Evolutionary conservation across 2,888 invertebrate species (phyloP).

Genomic region (Aphelenchoides bicaudatus): DNA sequence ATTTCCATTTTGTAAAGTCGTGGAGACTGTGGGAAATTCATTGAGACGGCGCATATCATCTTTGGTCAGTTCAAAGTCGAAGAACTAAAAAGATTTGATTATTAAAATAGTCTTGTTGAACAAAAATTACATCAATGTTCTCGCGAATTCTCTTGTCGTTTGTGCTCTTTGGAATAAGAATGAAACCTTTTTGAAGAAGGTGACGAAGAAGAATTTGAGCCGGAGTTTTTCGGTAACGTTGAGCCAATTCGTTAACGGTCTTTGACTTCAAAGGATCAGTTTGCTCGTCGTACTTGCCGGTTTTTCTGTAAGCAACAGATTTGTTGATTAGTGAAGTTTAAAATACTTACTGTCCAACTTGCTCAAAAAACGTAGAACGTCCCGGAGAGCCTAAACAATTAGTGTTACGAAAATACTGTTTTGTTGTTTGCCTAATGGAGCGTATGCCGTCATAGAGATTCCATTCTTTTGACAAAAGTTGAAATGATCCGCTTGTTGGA

Average conservation of each 20-base stretch:
- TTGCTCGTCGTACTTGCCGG: neutral
- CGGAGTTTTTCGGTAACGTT: conserved; percentile 37
- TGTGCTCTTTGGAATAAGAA: conserved; percentile 32
- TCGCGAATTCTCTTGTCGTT: conserved; percentile 22
- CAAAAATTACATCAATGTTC: conserved; percentile 23
- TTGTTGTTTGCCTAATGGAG: conserved; percentile 61
- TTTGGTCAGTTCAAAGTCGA: conserved; percentile 32
- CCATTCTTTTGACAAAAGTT: no score
- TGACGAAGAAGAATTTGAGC: conserved; percentile 38
- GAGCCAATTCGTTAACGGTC: conserved; percentile 32
- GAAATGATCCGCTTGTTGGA: conserved; percentile 69
- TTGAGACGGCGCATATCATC: conserved; percentile 30
- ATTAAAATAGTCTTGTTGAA: neutral
- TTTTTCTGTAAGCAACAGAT: neutral
- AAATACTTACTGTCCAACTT: neutral
- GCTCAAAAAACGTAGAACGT: neutral
- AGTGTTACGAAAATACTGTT: no score
- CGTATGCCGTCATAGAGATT: conserved; percentile 65
- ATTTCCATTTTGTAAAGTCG: no score
- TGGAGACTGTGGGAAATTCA: conserved; percentile 16
- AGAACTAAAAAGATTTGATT: conserved; percentile 24
- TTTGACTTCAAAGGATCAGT: conserved; percentile 21
- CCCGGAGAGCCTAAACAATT: neutral
- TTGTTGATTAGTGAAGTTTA: neutral
- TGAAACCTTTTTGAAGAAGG: conserved; percentile 29